These are phyloP conservation scores for Bostrychus sinensis DNA, from an alignment of 2,113 vertebrate genomes.

Conservation along the genomic window DNA sequence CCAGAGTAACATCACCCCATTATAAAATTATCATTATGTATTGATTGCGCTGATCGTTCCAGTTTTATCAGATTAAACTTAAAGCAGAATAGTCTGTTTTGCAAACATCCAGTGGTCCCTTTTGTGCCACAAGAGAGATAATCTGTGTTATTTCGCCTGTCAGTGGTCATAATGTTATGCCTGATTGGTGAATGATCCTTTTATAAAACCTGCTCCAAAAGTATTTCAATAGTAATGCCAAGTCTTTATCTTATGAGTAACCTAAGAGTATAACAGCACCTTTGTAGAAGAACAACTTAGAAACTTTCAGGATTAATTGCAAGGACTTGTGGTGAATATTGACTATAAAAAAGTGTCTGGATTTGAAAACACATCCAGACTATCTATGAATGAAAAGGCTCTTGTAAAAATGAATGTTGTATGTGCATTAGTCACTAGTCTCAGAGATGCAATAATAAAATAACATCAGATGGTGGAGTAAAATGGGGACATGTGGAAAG, in stretches of 20 bases:
- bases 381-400: background rate
- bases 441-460: constrained; percentile 6
- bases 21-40: too few species aligned
- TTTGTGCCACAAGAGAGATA: too few species aligned
- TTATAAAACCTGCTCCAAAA: too few species aligned
- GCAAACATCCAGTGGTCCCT: too few species aligned
- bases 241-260: too few species aligned
- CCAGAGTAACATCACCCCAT: background rate
- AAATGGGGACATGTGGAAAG: constrained; percentile 21
- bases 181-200: too few species aligned
- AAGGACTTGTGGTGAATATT: background rate
- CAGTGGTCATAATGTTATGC: too few species aligned
- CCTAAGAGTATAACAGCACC: background rate
- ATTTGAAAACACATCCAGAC: too few species aligned
- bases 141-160: too few species aligned
- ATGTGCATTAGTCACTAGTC: background rate
- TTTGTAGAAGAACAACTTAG: background rate
- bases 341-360: background rate
- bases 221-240: too few species aligned
- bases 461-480: constrained; percentile 13
- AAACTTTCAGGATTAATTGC: background rate
- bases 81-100: background rate
- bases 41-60: too few species aligned
- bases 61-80: background rate
- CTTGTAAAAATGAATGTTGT: background rate